Conservation (phyloP, 2,888 invertebrate genomes). For the Drosophila mettleri region DNA sequence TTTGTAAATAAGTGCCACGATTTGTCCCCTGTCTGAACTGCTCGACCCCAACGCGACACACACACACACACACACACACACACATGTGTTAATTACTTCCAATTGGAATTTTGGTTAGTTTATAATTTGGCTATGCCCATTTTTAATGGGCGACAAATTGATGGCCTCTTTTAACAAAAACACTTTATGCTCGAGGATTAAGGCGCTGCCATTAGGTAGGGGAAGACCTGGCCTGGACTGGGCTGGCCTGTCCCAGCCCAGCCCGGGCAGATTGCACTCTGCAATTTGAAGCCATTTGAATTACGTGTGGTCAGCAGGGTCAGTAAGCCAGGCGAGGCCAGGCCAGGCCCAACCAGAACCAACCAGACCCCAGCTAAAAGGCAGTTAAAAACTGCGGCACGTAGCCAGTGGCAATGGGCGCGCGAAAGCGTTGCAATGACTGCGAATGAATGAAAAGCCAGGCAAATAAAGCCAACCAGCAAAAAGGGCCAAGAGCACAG, state of each 20-base stretch:
- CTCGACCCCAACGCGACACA: constrained; percentile 27
- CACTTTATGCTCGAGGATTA: constrained; percentile 36
- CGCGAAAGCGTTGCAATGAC: constrained; percentile 70
- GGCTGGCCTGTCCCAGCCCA: constrained; percentile 13
- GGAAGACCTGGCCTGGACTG: neutral
- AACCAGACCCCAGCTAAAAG: constrained; percentile 51
- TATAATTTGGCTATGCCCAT: constrained; percentile 57
- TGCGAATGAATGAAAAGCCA: constrained; percentile 67
- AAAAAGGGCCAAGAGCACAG: constrained; percentile 46
- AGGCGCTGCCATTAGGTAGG: constrained; percentile 1
- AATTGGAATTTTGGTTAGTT: constrained; percentile 73
- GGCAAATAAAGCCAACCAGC: constrained; percentile 55
- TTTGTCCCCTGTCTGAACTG: constrained; percentile 68
- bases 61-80: constrained; percentile 7
- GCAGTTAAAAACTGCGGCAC: constrained; percentile 72
- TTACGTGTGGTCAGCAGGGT: constrained; percentile 61
- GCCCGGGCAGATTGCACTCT: constrained; percentile 17
- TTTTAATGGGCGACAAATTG: constrained; percentile 60
- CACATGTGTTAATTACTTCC: constrained; percentile 64
- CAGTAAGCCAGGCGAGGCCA: constrained; percentile 8
- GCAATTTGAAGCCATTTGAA: constrained; percentile 60
- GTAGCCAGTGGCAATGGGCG: constrained; percentile 63
- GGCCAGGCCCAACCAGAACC: neutral
- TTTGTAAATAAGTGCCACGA: constrained; percentile 74
- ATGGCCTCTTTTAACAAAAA: constrained; percentile 56